Evolutionary conservation across 2,113 vertebrate species (phyloP).

Genomic region (Hepsetus odoe): DNA sequence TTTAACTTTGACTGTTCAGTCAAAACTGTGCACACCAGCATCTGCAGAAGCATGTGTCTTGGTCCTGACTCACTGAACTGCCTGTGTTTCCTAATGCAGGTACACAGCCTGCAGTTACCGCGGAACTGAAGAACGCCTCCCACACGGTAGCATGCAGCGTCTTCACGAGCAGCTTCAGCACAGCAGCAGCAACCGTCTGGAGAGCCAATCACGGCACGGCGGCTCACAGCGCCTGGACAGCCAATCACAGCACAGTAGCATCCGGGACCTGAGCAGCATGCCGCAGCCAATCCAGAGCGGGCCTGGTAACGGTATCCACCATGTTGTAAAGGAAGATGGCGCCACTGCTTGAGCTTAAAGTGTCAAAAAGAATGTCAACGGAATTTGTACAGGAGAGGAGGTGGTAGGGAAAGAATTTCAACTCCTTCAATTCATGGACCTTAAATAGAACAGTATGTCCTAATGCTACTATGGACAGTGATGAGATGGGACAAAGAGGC

Average conservation of each 20-base stretch:
- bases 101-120: conserved; percentile 87
- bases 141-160: conserved; percentile 86
- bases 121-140: conserved; percentile 83
- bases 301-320: conserved; percentile 89
- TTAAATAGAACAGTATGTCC: not conserved
- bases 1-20: too few species aligned
- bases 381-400: not conserved
- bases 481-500: not conserved
- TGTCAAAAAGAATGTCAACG: not conserved
- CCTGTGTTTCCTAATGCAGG: conserved; percentile 63
- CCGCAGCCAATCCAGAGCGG: conserved; percentile 74
- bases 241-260: conserved; percentile 88
- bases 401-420: not conserved
- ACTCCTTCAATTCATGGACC: not conserved
- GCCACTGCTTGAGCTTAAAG: conserved; percentile 75
- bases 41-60: too few species aligned
- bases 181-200: conserved; percentile 68
- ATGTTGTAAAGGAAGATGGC: conserved; percentile 88
- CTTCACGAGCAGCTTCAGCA: conserved; percentile 77
- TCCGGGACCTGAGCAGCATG: conserved; percentile 83
- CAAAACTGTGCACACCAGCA: too few species aligned
- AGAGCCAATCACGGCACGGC: conserved; percentile 81
- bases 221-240: conserved; percentile 88
- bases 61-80: not conserved
- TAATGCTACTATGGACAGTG: not conserved